phyloP scores from a whole-genome alignment of 2,113 vertebrate species.

The Triplophysa dalaica region DNA sequence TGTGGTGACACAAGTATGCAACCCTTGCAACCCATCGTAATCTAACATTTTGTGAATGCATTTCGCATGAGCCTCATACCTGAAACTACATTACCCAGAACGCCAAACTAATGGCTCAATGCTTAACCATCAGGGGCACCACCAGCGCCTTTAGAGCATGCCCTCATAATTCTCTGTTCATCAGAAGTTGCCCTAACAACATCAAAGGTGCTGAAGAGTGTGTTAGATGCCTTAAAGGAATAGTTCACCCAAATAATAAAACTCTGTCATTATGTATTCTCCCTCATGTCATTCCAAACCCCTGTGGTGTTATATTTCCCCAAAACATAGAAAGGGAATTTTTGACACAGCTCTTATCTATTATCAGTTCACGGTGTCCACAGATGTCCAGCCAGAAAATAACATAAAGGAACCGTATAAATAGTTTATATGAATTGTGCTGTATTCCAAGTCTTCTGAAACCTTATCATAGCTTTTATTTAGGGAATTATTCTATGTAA shows the following conservation, averaged over 20 bases:
- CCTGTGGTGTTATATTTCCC: background rate
- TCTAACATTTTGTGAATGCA: constrained; percentile 24
- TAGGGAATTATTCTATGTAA: too few relatives aligned
- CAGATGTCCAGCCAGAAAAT: too few relatives aligned
- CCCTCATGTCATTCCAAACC: too few relatives aligned
- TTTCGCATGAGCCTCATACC: constrained; percentile 1
- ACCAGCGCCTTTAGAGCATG: background rate
- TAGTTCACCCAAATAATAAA: constrained; percentile 2
- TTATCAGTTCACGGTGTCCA: too few relatives aligned
- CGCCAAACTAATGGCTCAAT: background rate
- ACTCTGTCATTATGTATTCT: constrained; percentile 4
- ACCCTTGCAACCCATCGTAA: background rate
- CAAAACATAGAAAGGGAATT: background rate
- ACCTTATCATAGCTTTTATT: too few relatives aligned
- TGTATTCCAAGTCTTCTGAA: too few relatives aligned
- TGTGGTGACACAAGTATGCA: background rate
- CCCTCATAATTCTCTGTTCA: background rate
- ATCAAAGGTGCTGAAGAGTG: background rate
- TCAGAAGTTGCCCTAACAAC: too few relatives aligned
- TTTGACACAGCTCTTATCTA: too few relatives aligned
- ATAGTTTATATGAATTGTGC: too few relatives aligned
- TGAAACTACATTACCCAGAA: constrained; percentile 32
- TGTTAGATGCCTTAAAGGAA: background rate
- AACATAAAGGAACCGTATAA: too few relatives aligned
- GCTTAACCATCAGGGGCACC: background rate